Evolutionary conservation across 1,140 invertebrate species (phyloP).

Genomic region (Drosophila nigromelanica): DNA sequence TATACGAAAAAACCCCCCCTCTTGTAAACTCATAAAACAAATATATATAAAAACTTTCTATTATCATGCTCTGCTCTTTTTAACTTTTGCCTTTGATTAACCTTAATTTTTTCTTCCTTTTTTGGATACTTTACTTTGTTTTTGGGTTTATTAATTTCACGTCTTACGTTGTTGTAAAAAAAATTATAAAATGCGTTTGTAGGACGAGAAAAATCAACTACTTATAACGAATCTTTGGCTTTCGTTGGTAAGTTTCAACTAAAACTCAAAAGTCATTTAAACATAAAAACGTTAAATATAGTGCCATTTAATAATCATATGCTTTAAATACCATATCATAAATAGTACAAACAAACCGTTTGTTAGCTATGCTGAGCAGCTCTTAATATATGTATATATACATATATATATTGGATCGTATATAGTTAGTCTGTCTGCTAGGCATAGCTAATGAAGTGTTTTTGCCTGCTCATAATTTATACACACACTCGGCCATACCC

Average conservation of each 20-base stretch:
- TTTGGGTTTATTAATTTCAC: slow-evolving; percentile 47
- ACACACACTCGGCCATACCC: slow-evolving; percentile 61
- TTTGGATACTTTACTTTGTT: slow-evolving; percentile 37
- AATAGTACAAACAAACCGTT: slow-evolving; percentile 35
- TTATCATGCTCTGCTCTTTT: slow-evolving; percentile 81
- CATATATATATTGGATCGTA: background rate
- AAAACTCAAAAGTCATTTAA: slow-evolving; percentile 67
- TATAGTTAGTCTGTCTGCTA: slow-evolving; percentile 29
- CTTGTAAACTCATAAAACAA: slow-evolving; percentile 77
- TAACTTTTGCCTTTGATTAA: slow-evolving; percentile 72
- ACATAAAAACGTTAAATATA: slow-evolving; percentile 47
- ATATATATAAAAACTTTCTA: slow-evolving; percentile 79
- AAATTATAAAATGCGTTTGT: slow-evolving; percentile 84
- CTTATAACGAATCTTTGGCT: slow-evolving; percentile 94
- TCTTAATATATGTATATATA: background rate
- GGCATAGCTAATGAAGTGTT: slow-evolving; percentile 39
- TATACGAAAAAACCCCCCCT: slow-evolving; percentile 42
- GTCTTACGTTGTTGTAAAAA: slow-evolving; percentile 59
- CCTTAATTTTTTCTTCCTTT: slow-evolving; percentile 43
- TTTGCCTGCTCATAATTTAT: slow-evolving; percentile 68
- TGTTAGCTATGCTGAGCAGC: slow-evolving; percentile 28
- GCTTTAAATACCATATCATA: slow-evolving; percentile 64
- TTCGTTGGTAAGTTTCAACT: slow-evolving; percentile 92
- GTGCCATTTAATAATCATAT: slow-evolving; percentile 58
- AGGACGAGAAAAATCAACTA: slow-evolving; percentile 94